These are phyloP conservation scores for Lithophane ornitopus DNA, from an alignment of 2,888 invertebrate species.

Conservation along the genomic window DNA sequence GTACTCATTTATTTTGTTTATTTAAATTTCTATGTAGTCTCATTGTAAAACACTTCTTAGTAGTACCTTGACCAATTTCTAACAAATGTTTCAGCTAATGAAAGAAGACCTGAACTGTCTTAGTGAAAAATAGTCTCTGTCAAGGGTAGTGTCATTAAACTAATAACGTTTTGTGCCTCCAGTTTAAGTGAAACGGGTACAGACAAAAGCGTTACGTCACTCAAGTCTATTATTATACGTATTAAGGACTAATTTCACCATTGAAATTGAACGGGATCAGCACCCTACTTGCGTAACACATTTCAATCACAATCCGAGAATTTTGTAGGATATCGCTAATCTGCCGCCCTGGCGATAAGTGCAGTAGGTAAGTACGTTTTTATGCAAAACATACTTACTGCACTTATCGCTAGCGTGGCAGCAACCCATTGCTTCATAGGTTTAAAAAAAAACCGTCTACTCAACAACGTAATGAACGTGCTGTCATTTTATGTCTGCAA, in stretches of 20 bases:
- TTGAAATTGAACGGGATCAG: background rate
- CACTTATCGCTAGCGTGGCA: too few relatives aligned
- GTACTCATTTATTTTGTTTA: conserved; percentile 21
- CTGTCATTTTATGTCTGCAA: too few relatives aligned
- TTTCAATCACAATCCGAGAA: too few relatives aligned
- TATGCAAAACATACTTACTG: too few relatives aligned
- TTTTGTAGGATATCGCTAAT: too few relatives aligned
- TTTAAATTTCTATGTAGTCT: conserved; percentile 9
- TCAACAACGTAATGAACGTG: too few relatives aligned
- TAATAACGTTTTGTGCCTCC: conserved; percentile 55
- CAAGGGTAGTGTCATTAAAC: conserved; percentile 57
- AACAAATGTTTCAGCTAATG: conserved; percentile 44
- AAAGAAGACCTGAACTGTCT: conserved; percentile 44
- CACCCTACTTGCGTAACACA: background rate
- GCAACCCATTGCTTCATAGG: too few relatives aligned
- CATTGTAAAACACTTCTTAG: conserved; percentile 19
- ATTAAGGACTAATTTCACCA: conserved; percentile 12
- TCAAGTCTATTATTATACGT: conserved; percentile 21
- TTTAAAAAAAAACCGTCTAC: too few relatives aligned
- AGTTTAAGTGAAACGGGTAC: conserved; percentile 51
- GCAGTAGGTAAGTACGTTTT: too few relatives aligned
- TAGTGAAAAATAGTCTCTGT: conserved; percentile 64
- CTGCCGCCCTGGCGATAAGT: too few relatives aligned
- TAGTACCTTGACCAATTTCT: conserved; percentile 23
- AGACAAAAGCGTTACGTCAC: conserved; percentile 34